Evolutionary conservation across 2,113 vertebrate genomes (phyloP).

Genomic region (Nothocercus nigrocapillus): DNA sequence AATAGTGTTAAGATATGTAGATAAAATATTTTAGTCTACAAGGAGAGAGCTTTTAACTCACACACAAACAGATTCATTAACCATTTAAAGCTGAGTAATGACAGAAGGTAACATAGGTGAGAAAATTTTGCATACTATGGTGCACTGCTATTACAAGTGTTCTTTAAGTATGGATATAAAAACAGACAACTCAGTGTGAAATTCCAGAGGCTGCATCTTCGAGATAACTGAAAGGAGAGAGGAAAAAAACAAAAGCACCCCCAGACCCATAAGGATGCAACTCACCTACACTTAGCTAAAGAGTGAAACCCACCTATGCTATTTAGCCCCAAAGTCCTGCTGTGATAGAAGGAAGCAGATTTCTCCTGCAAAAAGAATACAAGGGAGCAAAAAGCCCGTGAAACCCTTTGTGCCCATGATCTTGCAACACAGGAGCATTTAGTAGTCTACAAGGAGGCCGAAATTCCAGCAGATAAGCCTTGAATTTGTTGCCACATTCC

Average conservation of each 20-base stretch:
- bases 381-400: slow-evolving; percentile 33
- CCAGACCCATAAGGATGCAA: slow-evolving; percentile 52
- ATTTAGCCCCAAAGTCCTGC: slow-evolving; percentile 56
- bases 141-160: slow-evolving; percentile 45
- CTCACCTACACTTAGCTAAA: slow-evolving; percentile 65
- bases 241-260: neutral
- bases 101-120: neutral
- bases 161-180: slow-evolving; percentile 52
- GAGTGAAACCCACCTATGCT: slow-evolving; percentile 65
- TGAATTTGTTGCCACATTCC: neutral
- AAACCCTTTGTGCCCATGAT: neutral
- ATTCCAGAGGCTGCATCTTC: slow-evolving; percentile 49
- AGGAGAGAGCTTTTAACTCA: neutral
- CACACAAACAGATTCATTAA: neutral
- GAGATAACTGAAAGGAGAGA: slow-evolving; percentile 59
- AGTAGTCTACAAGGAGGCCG: neutral
- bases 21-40: neutral
- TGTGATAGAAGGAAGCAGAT: slow-evolving; percentile 54
- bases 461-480: slow-evolving; percentile 27
- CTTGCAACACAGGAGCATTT: slow-evolving; percentile 14
- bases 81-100: neutral
- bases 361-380: slow-evolving; percentile 63
- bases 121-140: slow-evolving; percentile 49
- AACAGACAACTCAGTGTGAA: slow-evolving; percentile 39
- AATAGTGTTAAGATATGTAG: neutral